Percentiles rank a stretch among this genome's conserved stretches.
Conservation (phyloP, 2,113 vertebrate genomes). For the Spheniscus mendiculus region DNA sequence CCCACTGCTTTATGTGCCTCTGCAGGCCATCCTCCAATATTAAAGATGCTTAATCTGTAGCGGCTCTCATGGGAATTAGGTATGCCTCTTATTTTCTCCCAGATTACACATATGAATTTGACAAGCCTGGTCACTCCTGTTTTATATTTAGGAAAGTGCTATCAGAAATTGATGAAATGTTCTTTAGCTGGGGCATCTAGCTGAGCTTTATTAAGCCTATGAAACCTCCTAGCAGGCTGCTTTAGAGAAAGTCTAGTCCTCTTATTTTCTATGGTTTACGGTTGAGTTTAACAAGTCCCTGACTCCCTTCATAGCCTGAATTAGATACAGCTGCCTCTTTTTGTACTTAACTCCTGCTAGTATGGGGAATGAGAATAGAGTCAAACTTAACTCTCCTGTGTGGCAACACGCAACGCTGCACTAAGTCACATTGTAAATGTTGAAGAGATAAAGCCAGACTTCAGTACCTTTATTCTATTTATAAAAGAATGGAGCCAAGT, state of each 20-base stretch:
- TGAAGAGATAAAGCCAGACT: not conserved
- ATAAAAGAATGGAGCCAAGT: not conserved
- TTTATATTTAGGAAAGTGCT: not conserved
- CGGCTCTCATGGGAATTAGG: not conserved
- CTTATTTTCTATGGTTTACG: not conserved
- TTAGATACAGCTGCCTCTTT: constrained; percentile 18
- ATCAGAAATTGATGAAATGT: not conserved
- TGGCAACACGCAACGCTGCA: not conserved
- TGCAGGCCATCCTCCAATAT: not conserved
- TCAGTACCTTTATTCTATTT: not conserved
- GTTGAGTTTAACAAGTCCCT: not conserved
- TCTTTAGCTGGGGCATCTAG: not conserved
- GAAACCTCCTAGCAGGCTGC: not conserved
- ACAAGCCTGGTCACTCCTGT: not conserved
- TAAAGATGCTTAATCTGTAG: not conserved
- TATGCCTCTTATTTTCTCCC: not conserved
- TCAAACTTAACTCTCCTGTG: not conserved
- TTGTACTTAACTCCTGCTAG: not conserved
- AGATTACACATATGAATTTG: not conserved
- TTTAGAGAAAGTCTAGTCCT: not conserved
- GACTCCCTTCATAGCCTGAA: not conserved
- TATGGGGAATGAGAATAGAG: not conserved
- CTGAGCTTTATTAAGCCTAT: not conserved
- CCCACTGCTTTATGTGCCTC: not conserved
- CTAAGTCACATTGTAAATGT: not conserved